Evolutionary conservation across 1,140 invertebrate species (phyloP).

Genomic region (Drosophila sturtevanti): DNA sequence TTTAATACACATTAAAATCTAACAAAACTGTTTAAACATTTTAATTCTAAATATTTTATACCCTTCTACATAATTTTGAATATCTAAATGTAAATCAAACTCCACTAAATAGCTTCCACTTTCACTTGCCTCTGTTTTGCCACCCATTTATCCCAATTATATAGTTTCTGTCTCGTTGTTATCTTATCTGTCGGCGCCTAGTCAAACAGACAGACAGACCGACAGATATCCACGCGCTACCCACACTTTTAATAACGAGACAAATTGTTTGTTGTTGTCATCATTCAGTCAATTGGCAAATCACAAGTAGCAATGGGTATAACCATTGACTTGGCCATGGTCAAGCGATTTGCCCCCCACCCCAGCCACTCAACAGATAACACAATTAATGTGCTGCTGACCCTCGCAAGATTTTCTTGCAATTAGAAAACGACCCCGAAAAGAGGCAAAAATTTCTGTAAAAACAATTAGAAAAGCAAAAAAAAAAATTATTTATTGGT

Average conservation of each 20-base stretch:
- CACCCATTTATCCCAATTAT: conserved; percentile 1
- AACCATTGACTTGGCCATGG: conserved; percentile 8
- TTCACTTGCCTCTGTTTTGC: background rate
- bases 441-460: background rate
- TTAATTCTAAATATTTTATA: no score
- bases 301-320: background rate
- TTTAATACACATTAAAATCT: no score
- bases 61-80: no score
- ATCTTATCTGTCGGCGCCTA: background rate
- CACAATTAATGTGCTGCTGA: background rate
- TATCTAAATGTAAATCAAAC: no score
- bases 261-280: background rate
- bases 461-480: background rate
- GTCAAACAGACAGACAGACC: no score
- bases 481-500: conserved; percentile 23
- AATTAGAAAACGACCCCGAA: conserved; percentile 20
- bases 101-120: background rate
- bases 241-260: background rate
- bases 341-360: conserved; percentile 3
- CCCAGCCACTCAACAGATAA: background rate
- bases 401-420: conserved; percentile 22
- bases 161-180: background rate
- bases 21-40: no score
- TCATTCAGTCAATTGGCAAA: conserved; percentile 1
- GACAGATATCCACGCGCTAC: background rate